Evolutionary conservation across 2,113 vertebrate species (phyloP), one percentile per base, ranked within the genome.

Genomic region (Barnardius zonarius): DNA sequence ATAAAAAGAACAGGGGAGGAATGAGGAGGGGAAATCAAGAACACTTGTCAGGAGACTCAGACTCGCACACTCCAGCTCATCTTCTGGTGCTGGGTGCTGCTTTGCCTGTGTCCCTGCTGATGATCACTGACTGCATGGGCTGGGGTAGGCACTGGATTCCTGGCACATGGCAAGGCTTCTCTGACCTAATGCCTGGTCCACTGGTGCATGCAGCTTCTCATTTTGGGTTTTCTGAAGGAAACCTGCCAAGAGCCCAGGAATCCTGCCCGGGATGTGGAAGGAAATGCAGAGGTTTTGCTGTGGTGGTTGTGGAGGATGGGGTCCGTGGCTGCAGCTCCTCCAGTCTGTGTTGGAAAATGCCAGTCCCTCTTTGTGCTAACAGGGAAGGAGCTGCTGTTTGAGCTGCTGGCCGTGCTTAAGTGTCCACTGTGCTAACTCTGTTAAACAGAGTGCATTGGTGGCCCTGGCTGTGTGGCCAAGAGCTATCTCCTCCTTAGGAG

Each of bases 381-480:
- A 5, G 8, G 16, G 14, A 27, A 30, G 31, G 28, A 63, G 62
- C 37, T 17, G 76, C 76, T 14, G 8, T 14, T 57, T 20, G 19
- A 22, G 19, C 13, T 24, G 20, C 57, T 59, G 57, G 20, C 57
- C n/a, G 22, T 23, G 57, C 22, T 59, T 35, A 35, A 24, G 57
- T 24, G 33, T 35, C 13, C 57, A 5, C 4, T 59, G 57, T 24
- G 22, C 15, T 7, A 35, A 24, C 57, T 35, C 33, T 35, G n/a
- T 24, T 59, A 35, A 59, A 59, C 33, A 59, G 14, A 59, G 33
- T 15, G 9, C 48, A 0, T 17, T 13, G 63, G 8, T 9, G 13
- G 5, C 55, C 31, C 64, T 1, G 74, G 17, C n/a, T 17, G 6
- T 1, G 59, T 0, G 7, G 2, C 74, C 69, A 0, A 1, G 57